phyloP scores from a whole-genome alignment of 2,888 invertebrate genomes.

The Thecophora atra region DNA sequence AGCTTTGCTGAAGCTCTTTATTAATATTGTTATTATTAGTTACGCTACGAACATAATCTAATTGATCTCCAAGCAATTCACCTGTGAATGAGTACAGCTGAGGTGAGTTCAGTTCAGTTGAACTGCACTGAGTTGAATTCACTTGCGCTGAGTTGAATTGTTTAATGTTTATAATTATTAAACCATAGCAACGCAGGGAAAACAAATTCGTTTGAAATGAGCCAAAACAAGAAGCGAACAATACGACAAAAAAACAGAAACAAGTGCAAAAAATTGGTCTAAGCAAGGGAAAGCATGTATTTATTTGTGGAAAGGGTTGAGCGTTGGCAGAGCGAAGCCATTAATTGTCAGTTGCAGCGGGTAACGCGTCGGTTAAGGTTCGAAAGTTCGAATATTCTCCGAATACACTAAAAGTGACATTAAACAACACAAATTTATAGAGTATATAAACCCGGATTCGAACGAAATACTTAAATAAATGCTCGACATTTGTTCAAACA shows the following conservation, averaged over 20 bases:
- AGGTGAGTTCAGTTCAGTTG: not conserved
- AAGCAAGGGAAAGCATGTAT: conserved; percentile 18
- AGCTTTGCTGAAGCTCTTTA: too few relatives aligned
- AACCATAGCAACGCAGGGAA: conserved; percentile 26
- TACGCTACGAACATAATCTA: not conserved
- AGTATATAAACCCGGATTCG: not conserved
- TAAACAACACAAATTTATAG: not conserved
- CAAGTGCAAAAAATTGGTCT: conserved; percentile 20
- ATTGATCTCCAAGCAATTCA: not conserved
- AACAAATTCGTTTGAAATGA: conserved; percentile 22
- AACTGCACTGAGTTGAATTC: conserved; percentile 9
- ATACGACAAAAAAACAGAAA: conserved; percentile 11
- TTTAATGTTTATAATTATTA: not conserved
- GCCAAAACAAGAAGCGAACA: conserved; percentile 14
- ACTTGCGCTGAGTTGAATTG: too few relatives aligned
- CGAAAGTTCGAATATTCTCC: not conserved
- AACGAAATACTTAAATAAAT: not conserved
- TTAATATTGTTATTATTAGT: not conserved
- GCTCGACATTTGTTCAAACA: not conserved
- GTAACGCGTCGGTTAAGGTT: conserved; percentile 24
- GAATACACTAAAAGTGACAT: not conserved
- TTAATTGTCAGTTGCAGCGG: conserved; percentile 19
- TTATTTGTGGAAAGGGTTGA: conserved; percentile 26
- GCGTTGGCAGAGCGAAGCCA: conserved; percentile 9
- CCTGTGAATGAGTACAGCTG: not conserved